phyloP scores from a whole-genome alignment of 2,113 vertebrate genomes.

The Pseudopipra pipra region DNA sequence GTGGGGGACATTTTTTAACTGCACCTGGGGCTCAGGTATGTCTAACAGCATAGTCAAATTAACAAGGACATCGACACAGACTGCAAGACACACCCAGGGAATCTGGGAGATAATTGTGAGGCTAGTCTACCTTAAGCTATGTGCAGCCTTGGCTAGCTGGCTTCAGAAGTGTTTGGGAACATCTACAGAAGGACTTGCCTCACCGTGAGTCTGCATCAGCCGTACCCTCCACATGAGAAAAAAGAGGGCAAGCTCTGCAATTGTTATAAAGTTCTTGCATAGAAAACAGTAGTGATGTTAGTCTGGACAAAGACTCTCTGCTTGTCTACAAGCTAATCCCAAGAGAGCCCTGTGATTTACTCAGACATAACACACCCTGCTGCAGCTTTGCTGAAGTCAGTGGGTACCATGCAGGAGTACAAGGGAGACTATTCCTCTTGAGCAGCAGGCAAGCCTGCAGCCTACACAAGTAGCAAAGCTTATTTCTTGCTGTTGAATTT shows the following conservation, averaged over 20 bases:
- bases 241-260: neutral
- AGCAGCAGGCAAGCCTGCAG: neutral
- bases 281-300: neutral
- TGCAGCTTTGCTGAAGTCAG: neutral
- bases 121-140: conserved; percentile 10
- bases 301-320: neutral
- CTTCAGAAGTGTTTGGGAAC: neutral
- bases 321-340: neutral
- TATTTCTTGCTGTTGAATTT: neutral
- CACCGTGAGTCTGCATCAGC: neutral
- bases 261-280: neutral
- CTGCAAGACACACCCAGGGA: conserved; percentile 1
- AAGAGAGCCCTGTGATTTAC: neutral
- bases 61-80: conserved; percentile 12
- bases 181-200: neutral
- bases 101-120: neutral
- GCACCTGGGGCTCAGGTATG: neutral
- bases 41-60: conserved; percentile 5
- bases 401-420: neutral
- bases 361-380: neutral
- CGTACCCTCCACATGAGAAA: neutral
- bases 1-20: neutral
- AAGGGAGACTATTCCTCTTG: neutral
- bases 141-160: neutral
- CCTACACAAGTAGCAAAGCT: neutral